These are phyloP conservation scores for Drosophila miranda DNA, from an alignment of 1,140 invertebrate species.

Conservation along the genomic window DNA sequence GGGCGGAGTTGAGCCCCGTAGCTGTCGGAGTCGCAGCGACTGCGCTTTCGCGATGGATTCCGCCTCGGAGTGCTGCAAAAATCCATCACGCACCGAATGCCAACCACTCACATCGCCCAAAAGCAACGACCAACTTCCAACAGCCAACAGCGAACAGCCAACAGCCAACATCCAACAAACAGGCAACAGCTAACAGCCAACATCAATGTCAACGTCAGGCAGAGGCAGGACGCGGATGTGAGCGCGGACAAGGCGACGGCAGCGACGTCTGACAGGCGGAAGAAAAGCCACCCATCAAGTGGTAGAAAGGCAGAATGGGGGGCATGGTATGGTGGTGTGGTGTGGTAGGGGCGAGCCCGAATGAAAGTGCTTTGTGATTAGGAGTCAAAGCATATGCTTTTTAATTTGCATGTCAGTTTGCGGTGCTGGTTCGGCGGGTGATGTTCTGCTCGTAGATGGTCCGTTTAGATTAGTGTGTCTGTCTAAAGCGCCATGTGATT, in stretches of 20 bases:
- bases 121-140: conserved; percentile 14
- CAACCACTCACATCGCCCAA: conserved; percentile 36
- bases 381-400: conserved; percentile 54
- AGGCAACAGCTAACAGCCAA: conserved; percentile 58
- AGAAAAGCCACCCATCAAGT: conserved; percentile 58
- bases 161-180: conserved; percentile 37
- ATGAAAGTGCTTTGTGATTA: conserved; percentile 57
- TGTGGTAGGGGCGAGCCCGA: conserved; percentile 1
- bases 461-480: conserved; percentile 3
- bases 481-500: not conserved
- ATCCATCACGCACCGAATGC: conserved; percentile 69
- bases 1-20: conserved; percentile 27
- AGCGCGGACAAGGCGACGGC: conserved; percentile 54
- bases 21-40: no score
- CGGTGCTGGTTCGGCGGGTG: conserved; percentile 30
- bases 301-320: conserved; percentile 1
- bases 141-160: conserved; percentile 25
- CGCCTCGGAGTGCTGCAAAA: conserved; percentile 54
- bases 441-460: conserved; percentile 2
- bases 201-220: conserved; percentile 73
- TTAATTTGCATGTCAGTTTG: conserved; percentile 56
- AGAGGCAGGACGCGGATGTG: conserved; percentile 42
- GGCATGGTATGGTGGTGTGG: conserved; percentile 1
- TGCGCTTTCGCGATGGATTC: conserved; percentile 31
- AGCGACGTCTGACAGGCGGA: conserved; percentile 56